Evolutionary conservation across 2,113 vertebrate genomes (phyloP).

Genomic region (Poeciliopsis retropinna): DNA sequence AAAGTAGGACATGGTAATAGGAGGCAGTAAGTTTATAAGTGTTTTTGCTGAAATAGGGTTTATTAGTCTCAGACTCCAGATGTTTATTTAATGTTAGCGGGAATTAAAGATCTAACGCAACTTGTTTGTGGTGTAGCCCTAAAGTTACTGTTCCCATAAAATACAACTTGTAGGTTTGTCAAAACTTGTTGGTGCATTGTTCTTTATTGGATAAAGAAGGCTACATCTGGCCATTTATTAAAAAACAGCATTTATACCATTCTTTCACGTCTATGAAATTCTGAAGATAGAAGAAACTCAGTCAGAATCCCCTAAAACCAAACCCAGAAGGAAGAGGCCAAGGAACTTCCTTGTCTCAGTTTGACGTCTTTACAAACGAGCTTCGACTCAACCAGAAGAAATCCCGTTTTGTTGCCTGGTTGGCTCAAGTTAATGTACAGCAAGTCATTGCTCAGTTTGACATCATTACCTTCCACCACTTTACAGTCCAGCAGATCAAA

Average conservation of each 20-base stretch:
- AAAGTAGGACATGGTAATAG: not conserved
- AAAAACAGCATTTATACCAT: not conserved
- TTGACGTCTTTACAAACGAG: not conserved
- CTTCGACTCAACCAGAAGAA: not conserved
- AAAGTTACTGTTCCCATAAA: not conserved
- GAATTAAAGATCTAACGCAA: not conserved
- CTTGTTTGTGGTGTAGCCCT: not conserved
- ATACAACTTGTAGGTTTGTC: not conserved
- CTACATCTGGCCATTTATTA: too few relatives aligned
- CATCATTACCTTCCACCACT: constrained; percentile 20
- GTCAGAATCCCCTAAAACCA: not conserved
- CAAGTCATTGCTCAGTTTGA: constrained; percentile 5
- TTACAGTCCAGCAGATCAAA: constrained; percentile 30
- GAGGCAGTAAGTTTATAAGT: not conserved
- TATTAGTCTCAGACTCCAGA: not conserved
- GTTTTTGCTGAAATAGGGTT: not conserved
- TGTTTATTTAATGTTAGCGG: not conserved
- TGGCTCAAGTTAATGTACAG: constrained; percentile 3
- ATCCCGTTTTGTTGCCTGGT: not conserved
- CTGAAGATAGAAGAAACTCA: too few relatives aligned
- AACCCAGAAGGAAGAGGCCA: not conserved
- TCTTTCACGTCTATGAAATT: not conserved
- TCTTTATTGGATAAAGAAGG: not conserved
- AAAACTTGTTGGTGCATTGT: not conserved
- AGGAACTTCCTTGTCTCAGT: not conserved